Conservation (phyloP, 2,113 vertebrate species). For the Tricholaema leucomelas region DNA sequence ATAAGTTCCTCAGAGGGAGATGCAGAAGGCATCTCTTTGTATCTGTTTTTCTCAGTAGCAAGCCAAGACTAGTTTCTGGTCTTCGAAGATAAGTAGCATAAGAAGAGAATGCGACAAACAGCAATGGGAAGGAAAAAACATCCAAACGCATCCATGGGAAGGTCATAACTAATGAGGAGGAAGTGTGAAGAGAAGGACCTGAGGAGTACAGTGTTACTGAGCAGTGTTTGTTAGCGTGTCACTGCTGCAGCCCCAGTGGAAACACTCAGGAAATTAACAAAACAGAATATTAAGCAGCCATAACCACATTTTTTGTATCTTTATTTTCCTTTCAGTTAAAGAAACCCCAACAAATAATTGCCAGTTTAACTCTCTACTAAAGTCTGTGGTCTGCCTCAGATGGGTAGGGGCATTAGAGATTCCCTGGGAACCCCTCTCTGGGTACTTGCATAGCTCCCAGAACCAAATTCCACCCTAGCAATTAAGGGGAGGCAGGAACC, state of each 20-base stretch:
- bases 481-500: not conserved
- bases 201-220: not conserved
- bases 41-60: not conserved
- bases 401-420: rapidly evolving
- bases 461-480: not conserved
- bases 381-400: not conserved
- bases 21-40: not conserved
- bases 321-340: not conserved
- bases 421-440: not conserved
- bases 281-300: not conserved
- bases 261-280: not conserved
- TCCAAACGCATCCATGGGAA: not conserved
- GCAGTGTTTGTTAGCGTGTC: not conserved
- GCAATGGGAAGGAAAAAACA: not conserved
- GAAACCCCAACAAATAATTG: not conserved
- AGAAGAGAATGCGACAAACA: not conserved
- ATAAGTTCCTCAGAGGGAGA: not conserved
- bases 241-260: not conserved
- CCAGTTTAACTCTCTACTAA: not conserved
- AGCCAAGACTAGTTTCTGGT: not conserved
- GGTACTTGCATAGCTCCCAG: not conserved
- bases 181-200: not conserved
- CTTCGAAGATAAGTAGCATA: not conserved
- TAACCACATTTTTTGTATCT: not conserved
- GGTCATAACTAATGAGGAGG: not conserved